Percentiles rank a stretch among this genome's conserved stretches.
Conservation (phyloP, 1,140 invertebrate species). For the Achroia grisella region DNA sequence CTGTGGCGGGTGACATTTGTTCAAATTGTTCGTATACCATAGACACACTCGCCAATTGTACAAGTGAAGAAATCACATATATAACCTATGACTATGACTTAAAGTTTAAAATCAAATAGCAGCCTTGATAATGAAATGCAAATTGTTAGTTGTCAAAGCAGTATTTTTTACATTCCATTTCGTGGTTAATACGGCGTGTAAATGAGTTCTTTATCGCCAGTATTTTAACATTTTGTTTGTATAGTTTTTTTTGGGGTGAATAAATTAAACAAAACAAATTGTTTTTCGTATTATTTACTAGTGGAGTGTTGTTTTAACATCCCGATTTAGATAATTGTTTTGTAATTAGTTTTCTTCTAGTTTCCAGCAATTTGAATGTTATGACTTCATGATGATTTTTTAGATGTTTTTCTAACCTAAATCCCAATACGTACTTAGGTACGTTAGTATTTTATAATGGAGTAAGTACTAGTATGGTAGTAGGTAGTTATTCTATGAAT, state of each 20-base stretch:
- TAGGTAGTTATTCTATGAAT: too few relatives aligned
- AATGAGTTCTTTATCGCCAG: slow-evolving; percentile 69
- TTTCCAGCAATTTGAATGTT: too few relatives aligned
- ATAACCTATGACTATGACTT: slow-evolving; percentile 1
- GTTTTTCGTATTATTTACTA: too few relatives aligned
- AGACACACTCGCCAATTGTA: slow-evolving; percentile 3
- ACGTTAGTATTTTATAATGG: too few relatives aligned
- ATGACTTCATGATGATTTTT: too few relatives aligned
- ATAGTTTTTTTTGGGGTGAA: slow-evolving; percentile 33
- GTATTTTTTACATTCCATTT: slow-evolving; percentile 56
- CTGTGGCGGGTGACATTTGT: slow-evolving; percentile 61
- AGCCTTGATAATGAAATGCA: slow-evolving; percentile 6
- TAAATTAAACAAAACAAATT: slow-evolving; percentile 40
- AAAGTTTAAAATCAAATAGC: slow-evolving; percentile 15
- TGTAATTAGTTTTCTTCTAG: too few relatives aligned
- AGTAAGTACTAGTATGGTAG: too few relatives aligned
- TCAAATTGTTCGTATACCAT: slow-evolving; percentile 51
- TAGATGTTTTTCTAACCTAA: too few relatives aligned
- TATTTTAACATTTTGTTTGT: slow-evolving; percentile 57
- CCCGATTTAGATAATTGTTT: too few relatives aligned
- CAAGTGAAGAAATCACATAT: neutral
- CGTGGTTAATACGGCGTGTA: slow-evolving; percentile 63
- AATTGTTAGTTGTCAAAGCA: slow-evolving; percentile 15
- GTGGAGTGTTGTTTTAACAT: too few relatives aligned
- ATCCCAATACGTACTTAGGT: too few relatives aligned